These are phyloP conservation scores for Sebastes matsubarae DNA, from an alignment of 2,797 vertebrate species.

Conservation along the genomic window DNA sequence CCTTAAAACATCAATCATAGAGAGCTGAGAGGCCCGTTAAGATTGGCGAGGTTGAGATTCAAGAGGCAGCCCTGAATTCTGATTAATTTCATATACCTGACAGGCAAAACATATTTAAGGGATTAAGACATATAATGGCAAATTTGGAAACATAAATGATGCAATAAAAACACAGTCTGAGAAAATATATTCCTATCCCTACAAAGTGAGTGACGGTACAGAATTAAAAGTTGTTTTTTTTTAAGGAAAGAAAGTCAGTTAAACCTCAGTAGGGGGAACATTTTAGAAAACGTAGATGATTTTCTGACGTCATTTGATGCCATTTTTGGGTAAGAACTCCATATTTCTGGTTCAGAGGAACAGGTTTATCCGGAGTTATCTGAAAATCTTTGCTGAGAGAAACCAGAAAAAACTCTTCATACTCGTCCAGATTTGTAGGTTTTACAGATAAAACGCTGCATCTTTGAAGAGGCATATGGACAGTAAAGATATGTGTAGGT, in stretches of 20 bases:
- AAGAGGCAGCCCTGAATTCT: slow-evolving; percentile 57
- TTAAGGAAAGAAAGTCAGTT: slow-evolving; percentile 8
- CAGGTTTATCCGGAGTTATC: neutral
- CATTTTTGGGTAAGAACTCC: neutral
- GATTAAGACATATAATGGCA: slow-evolving; percentile 67
- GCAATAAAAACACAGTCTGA: slow-evolving; percentile 58
- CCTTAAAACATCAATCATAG: slow-evolving; percentile 76
- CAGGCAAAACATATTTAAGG: slow-evolving; percentile 65
- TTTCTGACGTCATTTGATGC: slow-evolving; percentile 1
- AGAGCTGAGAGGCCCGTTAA: slow-evolving; percentile 62
- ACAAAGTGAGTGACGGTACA: slow-evolving; percentile 37
- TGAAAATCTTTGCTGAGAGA: neutral
- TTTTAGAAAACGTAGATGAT: neutral
- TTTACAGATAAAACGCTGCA: neutral
- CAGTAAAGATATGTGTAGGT: neutral
- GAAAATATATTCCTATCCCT: slow-evolving; percentile 37
- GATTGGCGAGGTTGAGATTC: slow-evolving; percentile 63
- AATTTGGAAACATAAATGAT: slow-evolving; percentile 68
- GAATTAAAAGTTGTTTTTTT: slow-evolving; percentile 32
- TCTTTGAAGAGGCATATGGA: neutral
- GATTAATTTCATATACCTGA: slow-evolving; percentile 73
- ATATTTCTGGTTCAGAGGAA: neutral
- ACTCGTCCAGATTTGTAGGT: neutral
- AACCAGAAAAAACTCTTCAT: neutral
- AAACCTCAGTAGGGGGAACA: slow-evolving; percentile 9